phyloP scores from a whole-genome alignment of 92 coral and sea anemone genomes.

The Siderastrea radians region DNA sequence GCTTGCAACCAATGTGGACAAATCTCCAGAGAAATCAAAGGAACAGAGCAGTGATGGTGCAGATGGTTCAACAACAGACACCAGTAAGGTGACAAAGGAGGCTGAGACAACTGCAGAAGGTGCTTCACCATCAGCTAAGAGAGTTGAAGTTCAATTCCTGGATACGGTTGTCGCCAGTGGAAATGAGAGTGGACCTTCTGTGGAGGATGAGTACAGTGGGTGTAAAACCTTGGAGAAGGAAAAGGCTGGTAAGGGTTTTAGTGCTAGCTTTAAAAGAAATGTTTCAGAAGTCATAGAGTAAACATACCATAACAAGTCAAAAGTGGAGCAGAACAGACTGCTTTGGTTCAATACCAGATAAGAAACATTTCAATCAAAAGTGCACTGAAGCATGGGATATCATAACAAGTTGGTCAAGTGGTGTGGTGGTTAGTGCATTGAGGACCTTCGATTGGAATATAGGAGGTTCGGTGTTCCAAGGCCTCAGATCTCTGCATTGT shows the following conservation, averaged over 20 bases:
- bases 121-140: neutral
- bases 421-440: too few species aligned
- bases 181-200: neutral
- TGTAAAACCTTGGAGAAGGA: neutral
- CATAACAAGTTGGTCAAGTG: too few species aligned
- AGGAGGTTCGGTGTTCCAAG: too few species aligned
- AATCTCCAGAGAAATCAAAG: neutral
- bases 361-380: too few species aligned
- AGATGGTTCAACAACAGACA: neutral
- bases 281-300: too few species aligned
- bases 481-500: too few species aligned
- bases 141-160: constrained; percentile 67
- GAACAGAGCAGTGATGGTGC: neutral
- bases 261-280: too few species aligned
- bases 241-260: constrained; percentile 10
- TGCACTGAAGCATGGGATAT: too few species aligned
- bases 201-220: neutral
- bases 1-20: constrained; percentile 20
- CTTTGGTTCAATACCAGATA: too few species aligned
- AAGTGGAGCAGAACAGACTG: too few species aligned
- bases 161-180: constrained; percentile 21
- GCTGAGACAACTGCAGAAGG: neutral
- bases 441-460: too few species aligned
- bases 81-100: neutral
- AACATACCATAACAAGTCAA: too few species aligned